A percentile compares a stretch with the other conserved stretches of the same genome.
Evolutionary conservation across 1,140 invertebrate species (phyloP).

Genomic region (Euwallacea fornicatus): DNA sequence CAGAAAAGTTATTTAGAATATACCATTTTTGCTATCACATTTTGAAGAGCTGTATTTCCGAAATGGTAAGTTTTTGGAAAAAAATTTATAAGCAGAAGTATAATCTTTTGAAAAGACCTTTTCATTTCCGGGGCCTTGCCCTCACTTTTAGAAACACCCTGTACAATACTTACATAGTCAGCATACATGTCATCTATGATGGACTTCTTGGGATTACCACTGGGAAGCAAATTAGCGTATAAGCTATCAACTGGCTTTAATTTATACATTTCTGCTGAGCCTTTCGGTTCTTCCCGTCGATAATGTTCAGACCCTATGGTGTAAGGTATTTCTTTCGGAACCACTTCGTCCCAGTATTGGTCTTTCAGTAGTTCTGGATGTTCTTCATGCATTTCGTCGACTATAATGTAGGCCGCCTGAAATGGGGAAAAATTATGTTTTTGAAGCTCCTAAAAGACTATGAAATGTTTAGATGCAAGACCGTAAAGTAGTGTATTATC

Average conservation of each 20-base stretch:
- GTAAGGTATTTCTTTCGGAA: conserved; percentile 84
- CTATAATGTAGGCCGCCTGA: conserved; percentile 87
- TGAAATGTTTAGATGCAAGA: no score
- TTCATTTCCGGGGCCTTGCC: no score
- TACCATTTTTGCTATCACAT: neutral
- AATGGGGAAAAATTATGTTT: conserved; percentile 34
- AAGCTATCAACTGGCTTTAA: conserved; percentile 79
- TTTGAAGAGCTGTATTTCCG: no score
- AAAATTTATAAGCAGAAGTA: no score
- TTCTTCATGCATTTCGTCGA: conserved; percentile 89
- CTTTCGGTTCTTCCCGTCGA: conserved; percentile 75
- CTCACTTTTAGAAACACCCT: no score
- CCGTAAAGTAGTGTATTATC: no score
- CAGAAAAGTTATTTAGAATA: neutral
- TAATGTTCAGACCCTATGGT: conserved; percentile 84
- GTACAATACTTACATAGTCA: conserved; percentile 70
- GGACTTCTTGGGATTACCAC: conserved; percentile 53
- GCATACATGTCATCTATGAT: conserved; percentile 80
- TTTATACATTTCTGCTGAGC: conserved; percentile 82
- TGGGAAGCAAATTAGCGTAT: conserved; percentile 70
- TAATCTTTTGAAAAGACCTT: neutral
- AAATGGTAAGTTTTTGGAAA: no score
- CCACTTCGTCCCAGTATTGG: conserved; percentile 89
- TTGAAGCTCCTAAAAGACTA: neutral
- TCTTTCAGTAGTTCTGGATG: conserved; percentile 85